Evolutionary conservation across 2,888 invertebrate genomes (phyloP), one percentile per base, ranked within the genome.

Genomic region (Aleiodes leptofemur): DNA sequence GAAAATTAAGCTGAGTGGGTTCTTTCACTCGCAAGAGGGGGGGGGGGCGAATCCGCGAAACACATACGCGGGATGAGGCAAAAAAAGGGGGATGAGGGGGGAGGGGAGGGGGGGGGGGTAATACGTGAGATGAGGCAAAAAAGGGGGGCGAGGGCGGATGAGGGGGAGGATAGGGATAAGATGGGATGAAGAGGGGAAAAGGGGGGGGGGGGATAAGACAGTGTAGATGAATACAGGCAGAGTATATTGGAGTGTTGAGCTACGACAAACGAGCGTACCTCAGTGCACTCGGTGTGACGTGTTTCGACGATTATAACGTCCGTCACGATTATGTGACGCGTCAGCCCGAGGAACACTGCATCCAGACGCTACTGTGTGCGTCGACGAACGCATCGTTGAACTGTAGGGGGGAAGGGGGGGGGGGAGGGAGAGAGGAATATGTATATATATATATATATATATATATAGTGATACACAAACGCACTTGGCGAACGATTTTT

Each of bases 241-340:
- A 73, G 59, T 64, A 68, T n/a, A 66, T 48, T 48, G 43, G 51
- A 73, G 38, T 57, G 64, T 69, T 34, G 34, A 34, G 34, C 38
- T 66, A 66, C 75, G 74, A 77, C 79, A 77, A 77, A 80, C 79
- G 71, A 71, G 76, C 64, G 69, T 74, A 73, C 70, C 61, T 82
- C 81, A 82, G 77, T 79, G 80, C 84, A 80, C 81, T 80, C 81
- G 81, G 84, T 86, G 85, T 85, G 87, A 87, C 87, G 86, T 83
- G 83, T 86, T 84, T 82, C 83, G 83, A 81, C 85, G 87, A 88
- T 88, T 87, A 88, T 86, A 84, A 83, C 83, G 87, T 88, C 88
- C 85, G 86, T 86, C 86, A 85, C 85, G 86, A 88, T 87, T 88
- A 86, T 83, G 83, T 83, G 84, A 80, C 82, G 83, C 85, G 87